Evolutionary conservation across 2,113 vertebrate genomes (phyloP), one percentile per base, ranked within the genome.

Genomic region (Psilopsiagon aymara): DNA sequence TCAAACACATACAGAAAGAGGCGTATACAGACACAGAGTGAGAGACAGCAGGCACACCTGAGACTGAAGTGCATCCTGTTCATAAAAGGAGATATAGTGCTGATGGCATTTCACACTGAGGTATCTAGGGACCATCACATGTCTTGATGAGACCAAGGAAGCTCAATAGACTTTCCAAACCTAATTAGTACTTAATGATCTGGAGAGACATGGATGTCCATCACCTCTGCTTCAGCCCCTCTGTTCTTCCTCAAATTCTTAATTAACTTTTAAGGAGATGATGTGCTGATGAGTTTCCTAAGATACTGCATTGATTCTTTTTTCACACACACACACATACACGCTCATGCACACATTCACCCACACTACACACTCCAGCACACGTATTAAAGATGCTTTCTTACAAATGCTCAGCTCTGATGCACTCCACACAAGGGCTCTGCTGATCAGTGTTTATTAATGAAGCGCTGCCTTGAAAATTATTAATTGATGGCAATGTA

Each of bases 161-260:
- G 95, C 97, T 98, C 96, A 75, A 98, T 97, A 98, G 97, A 97
- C 97, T 98, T 98, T 98, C 98, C 96, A 98, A 97, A 98, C 98
- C 98, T 98, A 98, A 98, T 98, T 98, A 98, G 98, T 98, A 98
- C 98, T 98, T 98, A 98, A 98, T 98, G 98, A 98, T 98, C 98
- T 98, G 98, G 95, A 98, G 98, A 98, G 97, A 97, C 95, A 89
- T 84, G 57, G 78, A 95, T 98, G 95, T 98, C 98, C 97, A 91
- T 98, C 98, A 96, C 97, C 97, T 93, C 90, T 76, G 88, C 96
- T 97, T 94, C 79, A 91, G 84, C 95, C 97, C 93, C 66, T 95
- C 96, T 78, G 90, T 97, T 98, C 95, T 94, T 97, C 97, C 94
- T 96, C 96, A 95, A 96, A 97, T 98, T 98, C 98, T 98, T 98